These are phyloP conservation scores for Lycorma delicatula DNA, from an alignment of 1,140 invertebrate species.

Conservation along the genomic window DNA sequence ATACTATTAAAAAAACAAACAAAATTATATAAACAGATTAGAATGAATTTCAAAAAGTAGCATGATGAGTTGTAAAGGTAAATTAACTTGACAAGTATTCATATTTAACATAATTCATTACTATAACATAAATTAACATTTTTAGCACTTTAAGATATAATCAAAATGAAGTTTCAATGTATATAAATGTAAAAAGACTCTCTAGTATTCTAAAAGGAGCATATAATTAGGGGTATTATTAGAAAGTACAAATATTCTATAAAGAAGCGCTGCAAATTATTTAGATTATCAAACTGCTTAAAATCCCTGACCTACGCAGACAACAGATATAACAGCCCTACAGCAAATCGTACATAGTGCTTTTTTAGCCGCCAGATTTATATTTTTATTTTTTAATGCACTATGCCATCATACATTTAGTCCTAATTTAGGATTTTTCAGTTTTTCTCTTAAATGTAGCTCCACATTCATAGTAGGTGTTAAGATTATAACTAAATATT, in stretches of 20 bases:
- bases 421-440: neutral
- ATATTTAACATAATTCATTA: no score
- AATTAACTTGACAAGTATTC: no score
- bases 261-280: neutral
- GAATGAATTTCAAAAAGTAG: no score
- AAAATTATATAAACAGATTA: no score
- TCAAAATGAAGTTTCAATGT: no score
- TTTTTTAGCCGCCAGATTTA: neutral
- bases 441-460: neutral
- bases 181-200: no score
- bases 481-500: conserved; percentile 3
- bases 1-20: no score
- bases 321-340: neutral
- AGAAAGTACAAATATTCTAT: neutral
- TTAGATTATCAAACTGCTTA: neutral
- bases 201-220: neutral
- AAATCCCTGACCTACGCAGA: neutral
- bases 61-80: no score
- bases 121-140: no score
- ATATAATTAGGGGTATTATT: conserved; percentile 1
- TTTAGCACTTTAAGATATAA: no score
- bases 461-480: no score
- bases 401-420: neutral
- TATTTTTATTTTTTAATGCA: neutral
- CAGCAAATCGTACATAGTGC: neutral